A percentile compares a stretch with the other conserved stretches of the same genome.
Evolutionary conservation across 2,113 vertebrate species (phyloP).

Genomic region (Toxostoma redivivum): DNA sequence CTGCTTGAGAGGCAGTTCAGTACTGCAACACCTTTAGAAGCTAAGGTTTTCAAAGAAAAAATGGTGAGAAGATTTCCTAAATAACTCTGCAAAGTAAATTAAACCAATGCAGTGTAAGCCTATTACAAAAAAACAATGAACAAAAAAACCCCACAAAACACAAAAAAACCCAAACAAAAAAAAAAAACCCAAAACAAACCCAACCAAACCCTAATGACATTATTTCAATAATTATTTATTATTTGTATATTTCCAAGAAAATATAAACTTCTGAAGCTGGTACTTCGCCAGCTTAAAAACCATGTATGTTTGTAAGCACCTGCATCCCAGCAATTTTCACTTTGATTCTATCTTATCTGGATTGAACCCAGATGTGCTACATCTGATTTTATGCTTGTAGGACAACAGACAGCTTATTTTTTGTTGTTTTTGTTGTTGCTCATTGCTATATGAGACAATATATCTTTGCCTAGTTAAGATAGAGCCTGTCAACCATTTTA

Average conservation of each 20-base stretch:
- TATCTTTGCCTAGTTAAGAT: slow-evolving; percentile 5
- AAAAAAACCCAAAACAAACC: neutral
- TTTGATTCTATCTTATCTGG: neutral
- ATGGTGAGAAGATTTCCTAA: neutral
- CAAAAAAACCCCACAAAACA: neutral
- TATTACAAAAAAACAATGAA: neutral
- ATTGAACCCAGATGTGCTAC: neutral
- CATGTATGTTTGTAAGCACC: neutral
- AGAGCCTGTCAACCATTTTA: neutral
- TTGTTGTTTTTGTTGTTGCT: neutral
- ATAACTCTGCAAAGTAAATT: neutral
- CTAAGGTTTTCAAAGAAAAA: neutral
- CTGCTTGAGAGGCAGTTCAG: neutral
- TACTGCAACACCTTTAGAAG: neutral
- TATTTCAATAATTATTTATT: neutral
- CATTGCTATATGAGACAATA: neutral
- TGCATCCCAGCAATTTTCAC: neutral
- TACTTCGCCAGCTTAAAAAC: neutral
- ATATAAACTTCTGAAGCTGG: neutral
- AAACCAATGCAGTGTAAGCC: neutral
- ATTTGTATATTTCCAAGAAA: neutral
- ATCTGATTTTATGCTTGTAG: neutral
- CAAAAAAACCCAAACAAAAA: neutral
- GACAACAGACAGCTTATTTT: neutral
- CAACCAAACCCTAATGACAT: neutral